Evolutionary conservation across 2,797 vertebrate genomes (phyloP).

Genomic region (Bradypodion ventrale): DNA sequence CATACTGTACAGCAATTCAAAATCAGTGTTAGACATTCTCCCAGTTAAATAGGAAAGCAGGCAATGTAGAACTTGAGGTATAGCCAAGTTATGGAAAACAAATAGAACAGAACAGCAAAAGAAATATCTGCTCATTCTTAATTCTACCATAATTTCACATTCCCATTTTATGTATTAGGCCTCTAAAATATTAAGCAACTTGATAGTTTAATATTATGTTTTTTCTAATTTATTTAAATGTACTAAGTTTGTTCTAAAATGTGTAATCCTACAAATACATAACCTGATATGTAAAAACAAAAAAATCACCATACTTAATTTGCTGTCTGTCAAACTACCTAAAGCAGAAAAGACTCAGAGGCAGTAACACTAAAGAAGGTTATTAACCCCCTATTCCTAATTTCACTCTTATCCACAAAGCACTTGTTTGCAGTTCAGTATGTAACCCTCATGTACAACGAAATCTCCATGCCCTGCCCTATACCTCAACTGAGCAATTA

Average conservation of each 20-base stretch:
- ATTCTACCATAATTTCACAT: background rate
- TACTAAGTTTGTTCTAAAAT: background rate
- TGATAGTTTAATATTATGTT: background rate
- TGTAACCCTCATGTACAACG: background rate
- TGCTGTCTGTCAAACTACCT: too few relatives aligned
- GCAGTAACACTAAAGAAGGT: background rate
- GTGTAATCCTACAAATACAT: background rate
- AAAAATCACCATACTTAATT: background rate
- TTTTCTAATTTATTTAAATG: background rate
- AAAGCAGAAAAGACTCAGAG: background rate
- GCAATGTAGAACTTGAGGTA: background rate
- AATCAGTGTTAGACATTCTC: slow-evolving; percentile 1
- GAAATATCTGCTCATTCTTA: background rate
- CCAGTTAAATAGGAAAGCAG: background rate
- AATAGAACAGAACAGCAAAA: background rate
- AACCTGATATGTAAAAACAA: background rate
- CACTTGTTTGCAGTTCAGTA: background rate
- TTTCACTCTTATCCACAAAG: background rate
- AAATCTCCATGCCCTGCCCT: background rate
- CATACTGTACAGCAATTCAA: background rate
- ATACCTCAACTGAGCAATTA: too few relatives aligned
- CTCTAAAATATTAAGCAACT: background rate
- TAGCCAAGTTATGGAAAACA: background rate
- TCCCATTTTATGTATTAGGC: background rate
- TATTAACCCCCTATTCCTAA: background rate